Evolutionary conservation across 2,797 vertebrate genomes (phyloP).

Genomic region (Cirrhinus mrigala): DNA sequence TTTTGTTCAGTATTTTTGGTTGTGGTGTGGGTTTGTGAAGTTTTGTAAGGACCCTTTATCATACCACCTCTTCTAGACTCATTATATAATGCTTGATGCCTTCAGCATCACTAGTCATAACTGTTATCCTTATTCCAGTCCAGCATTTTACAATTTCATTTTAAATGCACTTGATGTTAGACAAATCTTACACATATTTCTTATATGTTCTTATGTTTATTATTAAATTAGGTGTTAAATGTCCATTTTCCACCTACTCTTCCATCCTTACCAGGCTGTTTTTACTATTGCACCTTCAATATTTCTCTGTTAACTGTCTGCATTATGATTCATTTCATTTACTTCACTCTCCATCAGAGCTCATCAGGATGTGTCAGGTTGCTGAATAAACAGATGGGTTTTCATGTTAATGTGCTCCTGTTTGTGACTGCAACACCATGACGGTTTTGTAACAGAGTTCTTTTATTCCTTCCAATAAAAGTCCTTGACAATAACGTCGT

Average conservation of each 20-base stretch:
- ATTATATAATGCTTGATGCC: constrained; percentile 21
- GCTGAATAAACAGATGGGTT: background rate
- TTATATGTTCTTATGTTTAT: background rate
- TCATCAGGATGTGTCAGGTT: background rate
- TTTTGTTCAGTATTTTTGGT: background rate
- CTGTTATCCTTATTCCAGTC: background rate
- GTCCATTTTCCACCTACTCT: background rate
- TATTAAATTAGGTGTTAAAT: background rate
- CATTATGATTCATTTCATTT: background rate
- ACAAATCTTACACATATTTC: background rate
- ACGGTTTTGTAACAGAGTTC: background rate
- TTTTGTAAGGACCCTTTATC: constrained; percentile 3
- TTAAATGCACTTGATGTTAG: background rate
- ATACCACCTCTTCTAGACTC: background rate
- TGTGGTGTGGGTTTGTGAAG: background rate
- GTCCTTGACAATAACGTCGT: background rate
- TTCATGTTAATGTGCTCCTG: background rate
- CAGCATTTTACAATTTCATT: background rate
- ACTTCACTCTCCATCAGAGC: background rate
- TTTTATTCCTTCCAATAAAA: constrained; percentile 5
- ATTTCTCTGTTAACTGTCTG: background rate
- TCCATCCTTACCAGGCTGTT: background rate
- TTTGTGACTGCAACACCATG: background rate
- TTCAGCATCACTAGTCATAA: constrained; percentile 3
- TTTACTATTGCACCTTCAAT: background rate